These are phyloP conservation scores for Panthera tigris DNA, from an alignment of 2,113 vertebrate species.

Conservation along the genomic window DNA sequence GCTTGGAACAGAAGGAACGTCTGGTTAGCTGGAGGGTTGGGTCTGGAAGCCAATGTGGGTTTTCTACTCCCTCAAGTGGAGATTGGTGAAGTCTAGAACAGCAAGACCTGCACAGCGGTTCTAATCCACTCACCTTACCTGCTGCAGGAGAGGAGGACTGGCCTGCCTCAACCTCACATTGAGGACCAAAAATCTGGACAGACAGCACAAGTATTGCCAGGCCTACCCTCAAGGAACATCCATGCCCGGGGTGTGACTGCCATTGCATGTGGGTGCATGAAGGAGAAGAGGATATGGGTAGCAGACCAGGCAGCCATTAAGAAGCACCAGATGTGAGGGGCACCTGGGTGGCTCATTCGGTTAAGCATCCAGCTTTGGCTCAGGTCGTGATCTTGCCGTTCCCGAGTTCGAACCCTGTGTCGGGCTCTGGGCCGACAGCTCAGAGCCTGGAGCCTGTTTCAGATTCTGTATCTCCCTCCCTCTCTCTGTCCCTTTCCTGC, in stretches of 20 bases:
- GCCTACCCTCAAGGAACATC: neutral
- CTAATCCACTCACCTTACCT: neutral
- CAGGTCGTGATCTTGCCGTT: too few relatives aligned
- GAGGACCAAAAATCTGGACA: neutral
- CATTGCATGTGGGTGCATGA: rapidly evolving
- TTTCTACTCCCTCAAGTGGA: neutral
- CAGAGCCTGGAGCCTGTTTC: too few relatives aligned
- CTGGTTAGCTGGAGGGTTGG: neutral
- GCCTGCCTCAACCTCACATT: neutral
- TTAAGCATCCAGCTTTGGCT: too few relatives aligned
- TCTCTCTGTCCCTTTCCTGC: too few relatives aligned
- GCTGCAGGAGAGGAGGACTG: neutral
- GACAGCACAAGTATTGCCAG: neutral
- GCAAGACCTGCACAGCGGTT: neutral
- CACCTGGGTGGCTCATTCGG: too few relatives aligned
- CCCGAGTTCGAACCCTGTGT: too few relatives aligned
- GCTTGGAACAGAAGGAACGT: neutral
- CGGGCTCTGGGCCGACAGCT: too few relatives aligned
- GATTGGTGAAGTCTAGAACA: neutral
- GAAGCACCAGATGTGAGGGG: neutral
- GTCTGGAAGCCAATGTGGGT: neutral
- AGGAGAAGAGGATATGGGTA: neutral
- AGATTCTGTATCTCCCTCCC: too few relatives aligned
- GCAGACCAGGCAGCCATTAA: neutral
- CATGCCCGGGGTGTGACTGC: neutral